These are phyloP conservation scores for Phyllostomus discolor DNA, from an alignment of 2,113 vertebrate genomes.

Conservation along the genomic window DNA sequence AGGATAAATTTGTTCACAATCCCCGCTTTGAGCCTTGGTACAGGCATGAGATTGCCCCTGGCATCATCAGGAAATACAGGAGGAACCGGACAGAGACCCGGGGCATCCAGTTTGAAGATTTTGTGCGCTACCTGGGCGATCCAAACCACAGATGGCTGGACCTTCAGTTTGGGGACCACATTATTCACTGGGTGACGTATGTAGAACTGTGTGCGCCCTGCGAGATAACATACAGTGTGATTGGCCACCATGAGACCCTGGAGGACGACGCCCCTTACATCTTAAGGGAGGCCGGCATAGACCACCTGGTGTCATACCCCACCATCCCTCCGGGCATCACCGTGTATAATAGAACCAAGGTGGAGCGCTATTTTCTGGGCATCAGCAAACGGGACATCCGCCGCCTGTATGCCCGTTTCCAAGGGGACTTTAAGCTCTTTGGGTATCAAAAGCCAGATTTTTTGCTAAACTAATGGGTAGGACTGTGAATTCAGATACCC, in stretches of 20 bases:
- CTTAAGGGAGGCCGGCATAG: slow-evolving; percentile 89
- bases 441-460: slow-evolving; percentile 93
- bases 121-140: slow-evolving; percentile 95
- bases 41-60: slow-evolving; percentile 94
- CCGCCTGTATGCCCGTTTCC: slow-evolving; percentile 89
- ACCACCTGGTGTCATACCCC: slow-evolving; percentile 91
- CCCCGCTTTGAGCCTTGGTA: slow-evolving; percentile 99
- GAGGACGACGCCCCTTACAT: slow-evolving; percentile 92
- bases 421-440: slow-evolving; percentile 95
- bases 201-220: slow-evolving; percentile 96
- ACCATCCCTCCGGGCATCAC: slow-evolving; percentile 95
- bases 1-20: slow-evolving; percentile 98
- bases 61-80: slow-evolving; percentile 95
- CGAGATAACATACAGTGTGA: slow-evolving; percentile 89
- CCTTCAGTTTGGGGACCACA: slow-evolving; percentile 92
- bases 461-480: slow-evolving; percentile 84
- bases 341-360: slow-evolving; percentile 93
- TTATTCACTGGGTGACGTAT: slow-evolving; percentile 97
- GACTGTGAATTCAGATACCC: slow-evolving; percentile 42
- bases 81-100: slow-evolving; percentile 84
- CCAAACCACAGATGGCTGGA: slow-evolving; percentile 89
- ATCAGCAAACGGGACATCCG: slow-evolving; percentile 92
- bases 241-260: slow-evolving; percentile 97
- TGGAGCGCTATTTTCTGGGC: slow-evolving; percentile 92
- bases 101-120: slow-evolving; percentile 96